Base-by-base conservation (phyloP, 2,888 invertebrate genomes). In the Mythimna ferrago region DNA sequence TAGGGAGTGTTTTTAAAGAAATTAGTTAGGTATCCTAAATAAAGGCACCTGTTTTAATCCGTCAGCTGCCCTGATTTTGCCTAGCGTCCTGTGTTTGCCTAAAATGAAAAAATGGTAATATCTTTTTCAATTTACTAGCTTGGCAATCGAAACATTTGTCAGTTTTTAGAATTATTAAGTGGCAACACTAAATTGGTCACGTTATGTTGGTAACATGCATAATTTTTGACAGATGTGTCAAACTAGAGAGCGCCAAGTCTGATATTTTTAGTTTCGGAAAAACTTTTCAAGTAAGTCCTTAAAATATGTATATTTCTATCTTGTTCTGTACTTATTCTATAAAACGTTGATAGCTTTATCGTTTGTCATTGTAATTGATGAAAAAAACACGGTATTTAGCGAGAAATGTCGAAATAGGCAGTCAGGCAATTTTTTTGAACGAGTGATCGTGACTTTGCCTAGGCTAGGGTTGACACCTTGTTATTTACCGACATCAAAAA, bases 71-170 rank as follows among this genome's bases (percentile, higher is more conserved):
- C 54, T 54, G 21, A 54, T 54, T 54, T 54, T 54, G 54, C 54
- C 54, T 21, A 2, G 54, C 10, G 54, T 54, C 54, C 54, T 54
- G 10, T 54, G 21, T 54, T 54, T 54, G 54, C 54, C 54, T 54
- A 54, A 54, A 54, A 54, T n/a, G 54, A 54, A 54, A 7, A 54
- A 54, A 54, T 21, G 54, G 10, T 54, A 54, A 54, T 54, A 54
- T 54, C 54, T 54, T 21, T 54, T 77, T 38, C 75, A 57, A 26
- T 57, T 57, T 57, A 32, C 6, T 60, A 60, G 38, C 6, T 21
- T 38, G 60, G 14, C 21, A 57, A 57, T 57, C 21, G 7, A 54
- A 54, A 54, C 21, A 54, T 54, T 54, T 54, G 21, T 21, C 21
- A 21, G 21, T n/a, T 54, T 54, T 21, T 54, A 9, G 54, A 21